Base-by-base conservation (phyloP, 2,797 vertebrate species). In the Gadopsis marmoratus region DNA sequence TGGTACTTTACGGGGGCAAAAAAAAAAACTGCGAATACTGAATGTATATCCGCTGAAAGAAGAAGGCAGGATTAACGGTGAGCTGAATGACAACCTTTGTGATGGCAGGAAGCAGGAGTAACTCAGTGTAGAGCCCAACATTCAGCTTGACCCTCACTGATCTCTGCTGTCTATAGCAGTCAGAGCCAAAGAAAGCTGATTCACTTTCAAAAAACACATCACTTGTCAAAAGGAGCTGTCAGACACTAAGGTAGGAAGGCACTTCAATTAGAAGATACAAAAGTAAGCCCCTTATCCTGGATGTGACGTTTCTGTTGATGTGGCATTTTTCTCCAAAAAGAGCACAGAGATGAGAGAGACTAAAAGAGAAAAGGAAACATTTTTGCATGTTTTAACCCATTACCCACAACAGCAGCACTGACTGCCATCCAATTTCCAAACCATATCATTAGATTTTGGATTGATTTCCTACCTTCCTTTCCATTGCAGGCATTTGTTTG, bases 181-280 rank as follows among this genome's bases (percentile, higher is more conserved):
- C 92, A 88, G 81, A 90, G 91, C 84, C 88, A 88, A 89, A 93
- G 91, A 92, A 93, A 93, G 89, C 88, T 86, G 92, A 94, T 91
- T 91, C 81, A 87, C 92, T 90, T 94, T 94, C 91, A 92, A 91
- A 94, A 93, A 93, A 90, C 86, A 90, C 89, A 91, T 93, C 92
- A 91, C 84, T 91, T 91, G 93, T 95, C 93, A 94, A 94, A 94
- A 91, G 90, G 86, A 90, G 89, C 93, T 91, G 91, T 91, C 92
- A 92, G 90, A 90, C 86, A 62, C 92, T 92, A 92, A 92, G 92
- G 88, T 80, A 88, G 90, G 84, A 89, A 93, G 93, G 93, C 92
- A 92, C 93, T 93, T 93, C 93, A 94, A 94, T 95, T 94, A 94
- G 89, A 93, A 71, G 79, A 84, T 87, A 90, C 79, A 89, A 89